Conservation (phyloP, 2,113 vertebrate genomes). For the Scomber colias region DNA sequence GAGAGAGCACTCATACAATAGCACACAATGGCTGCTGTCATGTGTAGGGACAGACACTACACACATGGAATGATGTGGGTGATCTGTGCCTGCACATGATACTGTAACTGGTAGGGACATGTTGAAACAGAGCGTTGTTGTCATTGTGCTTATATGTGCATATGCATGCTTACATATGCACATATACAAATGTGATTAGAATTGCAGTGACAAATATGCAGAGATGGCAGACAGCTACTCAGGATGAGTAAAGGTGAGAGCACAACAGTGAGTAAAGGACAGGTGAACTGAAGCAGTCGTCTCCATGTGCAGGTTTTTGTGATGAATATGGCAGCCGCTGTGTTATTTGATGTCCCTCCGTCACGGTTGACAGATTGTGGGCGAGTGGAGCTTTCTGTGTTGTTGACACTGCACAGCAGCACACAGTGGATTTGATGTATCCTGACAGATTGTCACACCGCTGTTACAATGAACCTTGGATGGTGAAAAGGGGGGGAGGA, state of each 20-base stretch:
- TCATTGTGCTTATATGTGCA: conserved; percentile 2
- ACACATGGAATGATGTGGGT: conserved; percentile 41
- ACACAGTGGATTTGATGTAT: conserved; percentile 68
- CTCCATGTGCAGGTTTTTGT: conserved; percentile 51
- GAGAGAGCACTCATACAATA: conserved; percentile 35
- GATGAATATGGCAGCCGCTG: conserved; percentile 56
- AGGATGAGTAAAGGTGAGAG: conserved; percentile 47
- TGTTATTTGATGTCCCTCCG: conserved; percentile 66
- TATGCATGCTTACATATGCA: conserved; percentile 3
- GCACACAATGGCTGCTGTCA: conserved; percentile 58
- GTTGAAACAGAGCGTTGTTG: conserved; percentile 32
- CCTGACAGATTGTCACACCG: conserved; percentile 68
- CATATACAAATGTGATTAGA: conserved; percentile 9
- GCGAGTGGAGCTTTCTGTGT: conserved; percentile 59
- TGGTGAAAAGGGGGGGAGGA: conserved; percentile 3
- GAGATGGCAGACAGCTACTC: conserved; percentile 13
- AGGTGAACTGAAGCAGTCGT: conserved; percentile 38
- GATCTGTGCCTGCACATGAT: conserved; percentile 21
- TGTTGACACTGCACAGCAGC: conserved; percentile 64
- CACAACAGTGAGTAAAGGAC: conserved; percentile 13
- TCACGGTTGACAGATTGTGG: conserved; percentile 67
- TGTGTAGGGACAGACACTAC: conserved; percentile 37
- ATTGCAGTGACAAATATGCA: conserved; percentile 25
- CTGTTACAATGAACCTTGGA: conserved; percentile 52
- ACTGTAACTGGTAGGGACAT: conserved; percentile 35